phyloP scores from a whole-genome alignment of 1,140 invertebrate genomes.

The Macrocentrus cingulum region DNA sequence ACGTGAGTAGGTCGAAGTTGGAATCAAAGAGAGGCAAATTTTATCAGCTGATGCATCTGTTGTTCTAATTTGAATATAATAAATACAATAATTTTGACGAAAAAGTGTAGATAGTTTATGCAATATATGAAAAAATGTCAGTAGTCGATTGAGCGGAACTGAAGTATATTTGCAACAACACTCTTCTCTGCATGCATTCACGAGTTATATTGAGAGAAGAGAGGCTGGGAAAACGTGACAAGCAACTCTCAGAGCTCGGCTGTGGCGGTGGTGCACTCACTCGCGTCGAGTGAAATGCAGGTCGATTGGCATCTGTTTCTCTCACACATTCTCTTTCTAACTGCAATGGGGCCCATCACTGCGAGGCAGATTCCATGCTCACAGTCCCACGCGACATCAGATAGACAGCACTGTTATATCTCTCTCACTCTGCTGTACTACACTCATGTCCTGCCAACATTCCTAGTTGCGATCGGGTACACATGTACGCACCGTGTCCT shows the following conservation, averaged over 20 bases:
- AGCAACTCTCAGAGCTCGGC: background rate
- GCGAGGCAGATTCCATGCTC: slow-evolving; percentile 1
- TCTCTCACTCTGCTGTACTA: no score
- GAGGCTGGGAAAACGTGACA: slow-evolving; percentile 15
- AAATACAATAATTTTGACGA: no score
- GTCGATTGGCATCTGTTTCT: slow-evolving; percentile 19
- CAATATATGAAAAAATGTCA: background rate
- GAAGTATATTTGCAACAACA: slow-evolving; percentile 7
- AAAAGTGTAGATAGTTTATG: no score
- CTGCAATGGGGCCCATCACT: slow-evolving; percentile 16
- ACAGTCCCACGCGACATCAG: background rate
- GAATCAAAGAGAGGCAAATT: no score
- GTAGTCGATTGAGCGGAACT: slow-evolving; percentile 5
- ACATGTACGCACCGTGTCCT: background rate
- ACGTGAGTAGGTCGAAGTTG: no score
- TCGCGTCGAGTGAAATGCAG: slow-evolving; percentile 30
- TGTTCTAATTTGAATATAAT: no score
- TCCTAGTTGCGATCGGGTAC: slow-evolving; percentile 12
- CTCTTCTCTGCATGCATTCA: background rate
- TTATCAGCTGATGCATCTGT: no score
- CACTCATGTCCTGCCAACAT: background rate
- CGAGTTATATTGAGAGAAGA: slow-evolving; percentile 7
- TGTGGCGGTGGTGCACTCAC: background rate
- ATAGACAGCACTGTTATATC: slow-evolving; percentile 5
- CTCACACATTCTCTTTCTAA: slow-evolving; percentile 28